Conservation (phyloP, 2,797 vertebrate species). For the Pogonophryne albipinna region DNA sequence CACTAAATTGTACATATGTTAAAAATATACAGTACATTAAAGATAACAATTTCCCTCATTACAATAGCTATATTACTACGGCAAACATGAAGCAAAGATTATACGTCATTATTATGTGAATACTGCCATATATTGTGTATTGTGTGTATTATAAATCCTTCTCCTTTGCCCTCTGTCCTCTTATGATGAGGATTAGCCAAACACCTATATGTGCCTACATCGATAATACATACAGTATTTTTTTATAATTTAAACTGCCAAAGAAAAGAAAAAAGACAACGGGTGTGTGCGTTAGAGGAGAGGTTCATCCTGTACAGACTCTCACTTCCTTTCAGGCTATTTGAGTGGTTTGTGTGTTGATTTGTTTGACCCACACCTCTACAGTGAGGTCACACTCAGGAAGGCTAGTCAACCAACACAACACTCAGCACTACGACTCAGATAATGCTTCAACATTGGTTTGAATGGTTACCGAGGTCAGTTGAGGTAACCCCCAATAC, state of each 20-base stretch:
- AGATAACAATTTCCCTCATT: background rate
- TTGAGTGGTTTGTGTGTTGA: conserved; percentile 21
- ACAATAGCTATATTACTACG: background rate
- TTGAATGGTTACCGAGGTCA: background rate
- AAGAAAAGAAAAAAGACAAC: conserved; percentile 18
- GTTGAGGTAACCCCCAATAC: background rate
- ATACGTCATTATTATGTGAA: too few species aligned
- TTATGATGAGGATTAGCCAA: conserved; percentile 6
- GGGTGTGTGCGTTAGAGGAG: conserved; percentile 33
- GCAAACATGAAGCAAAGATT: background rate
- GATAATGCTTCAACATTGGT: conserved; percentile 1
- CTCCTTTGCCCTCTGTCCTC: background rate
- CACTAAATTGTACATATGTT: background rate
- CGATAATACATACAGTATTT: conserved; percentile 20
- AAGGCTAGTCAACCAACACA: conserved; percentile 20
- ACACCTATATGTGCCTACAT: conserved; percentile 1
- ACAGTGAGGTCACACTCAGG: conserved; percentile 11
- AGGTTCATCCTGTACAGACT: conserved; percentile 71
- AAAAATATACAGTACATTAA: background rate
- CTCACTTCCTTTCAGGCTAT: conserved; percentile 68
- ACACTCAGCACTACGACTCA: background rate
- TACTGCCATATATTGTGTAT: background rate
- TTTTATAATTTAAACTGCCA: conserved; percentile 1
- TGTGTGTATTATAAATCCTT: background rate
- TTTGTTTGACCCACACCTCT: conserved; percentile 8